phyloP scores from a whole-genome alignment of 2,888 invertebrate genomes.

The Nephrocerus scutellatus region DNA sequence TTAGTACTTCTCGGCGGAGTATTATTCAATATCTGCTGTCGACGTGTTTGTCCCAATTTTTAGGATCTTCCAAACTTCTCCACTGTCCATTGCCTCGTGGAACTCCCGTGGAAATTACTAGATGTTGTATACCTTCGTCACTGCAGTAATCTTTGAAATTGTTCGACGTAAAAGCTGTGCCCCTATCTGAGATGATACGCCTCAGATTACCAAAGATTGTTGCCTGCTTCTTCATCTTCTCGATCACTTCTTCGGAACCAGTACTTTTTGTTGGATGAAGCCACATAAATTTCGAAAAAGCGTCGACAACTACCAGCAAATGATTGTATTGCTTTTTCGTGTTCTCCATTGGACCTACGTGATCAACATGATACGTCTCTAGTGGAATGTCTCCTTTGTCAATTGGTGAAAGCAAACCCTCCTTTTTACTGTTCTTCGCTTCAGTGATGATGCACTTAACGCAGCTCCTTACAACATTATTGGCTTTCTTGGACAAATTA shows the following conservation, averaged over 20 bases:
- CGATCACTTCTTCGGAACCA: conserved; percentile 27
- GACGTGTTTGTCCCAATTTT: conserved; percentile 29
- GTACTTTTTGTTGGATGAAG: conserved; percentile 30
- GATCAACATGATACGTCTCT: conserved; percentile 32
- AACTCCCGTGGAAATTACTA: conserved; percentile 30
- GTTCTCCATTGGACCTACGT: conserved; percentile 31
- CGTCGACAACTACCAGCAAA: conserved; percentile 33
- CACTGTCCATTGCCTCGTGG: conserved; percentile 35
- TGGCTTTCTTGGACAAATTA: conserved; percentile 4
- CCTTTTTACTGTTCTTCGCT: conserved; percentile 34
- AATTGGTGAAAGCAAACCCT: conserved; percentile 31
- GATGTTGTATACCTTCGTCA: conserved; percentile 27
- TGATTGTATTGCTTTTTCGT: conserved; percentile 33
- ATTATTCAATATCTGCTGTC: conserved; percentile 23
- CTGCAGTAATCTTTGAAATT: conserved; percentile 34
- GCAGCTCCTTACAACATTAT: conserved; percentile 5
- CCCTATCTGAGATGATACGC: conserved; percentile 32
- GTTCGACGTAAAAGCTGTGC: conserved; percentile 3
- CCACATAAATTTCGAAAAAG: conserved; percentile 35
- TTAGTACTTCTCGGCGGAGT: conserved; percentile 2
- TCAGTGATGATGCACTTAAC: conserved; percentile 13
- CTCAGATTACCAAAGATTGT: conserved; percentile 34
- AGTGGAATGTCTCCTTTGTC: conserved; percentile 31
- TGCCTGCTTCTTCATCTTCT: conserved; percentile 28
- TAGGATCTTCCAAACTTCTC: conserved; percentile 30